Percentiles rank a stretch among this genome's conserved stretches.
phyloP scores from a whole-genome alignment of 2,797 vertebrate species.

The Lutjanus campechanus region DNA sequence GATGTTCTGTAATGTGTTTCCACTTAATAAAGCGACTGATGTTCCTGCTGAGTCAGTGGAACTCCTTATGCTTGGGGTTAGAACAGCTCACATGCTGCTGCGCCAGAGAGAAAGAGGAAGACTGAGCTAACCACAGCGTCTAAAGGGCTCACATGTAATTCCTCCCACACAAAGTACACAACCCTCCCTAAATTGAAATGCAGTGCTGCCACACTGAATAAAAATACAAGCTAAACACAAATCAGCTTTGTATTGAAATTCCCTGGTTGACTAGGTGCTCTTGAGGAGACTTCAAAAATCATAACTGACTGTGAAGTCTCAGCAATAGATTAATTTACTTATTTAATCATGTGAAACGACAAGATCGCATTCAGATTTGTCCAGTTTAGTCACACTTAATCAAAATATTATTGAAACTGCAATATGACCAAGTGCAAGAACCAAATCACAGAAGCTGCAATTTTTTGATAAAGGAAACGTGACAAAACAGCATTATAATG shows the following conservation, averaged over 20 bases:
- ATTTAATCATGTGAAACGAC: background rate
- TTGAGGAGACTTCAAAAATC: background rate
- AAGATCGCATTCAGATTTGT: background rate
- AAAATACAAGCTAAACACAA: slow-evolving; percentile 16
- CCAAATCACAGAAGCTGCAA: no score
- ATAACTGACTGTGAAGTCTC: background rate
- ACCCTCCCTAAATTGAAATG: slow-evolving; percentile 12
- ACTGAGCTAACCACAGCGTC: slow-evolving; percentile 32
- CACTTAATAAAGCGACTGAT: slow-evolving; percentile 59
- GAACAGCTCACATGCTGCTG: slow-evolving; percentile 29
- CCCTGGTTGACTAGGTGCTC: background rate
- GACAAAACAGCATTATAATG: no score
- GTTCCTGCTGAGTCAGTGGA: slow-evolving; percentile 69
- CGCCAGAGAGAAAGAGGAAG: slow-evolving; percentile 43
- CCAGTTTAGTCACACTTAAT: no score
- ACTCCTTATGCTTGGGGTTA: slow-evolving; percentile 37
- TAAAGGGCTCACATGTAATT: slow-evolving; percentile 43
- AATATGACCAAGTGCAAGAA: no score
- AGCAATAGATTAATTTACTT: slow-evolving; percentile 1
- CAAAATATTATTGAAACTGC: no score
- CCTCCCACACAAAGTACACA: slow-evolving; percentile 41
- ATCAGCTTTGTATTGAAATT: slow-evolving; percentile 16
- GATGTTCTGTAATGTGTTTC: slow-evolving; percentile 61
- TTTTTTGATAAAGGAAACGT: no score
- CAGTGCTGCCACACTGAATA: slow-evolving; percentile 21